These are phyloP conservation scores for Megamerina dolium DNA, from an alignment of 2,888 invertebrate genomes.

Conservation along the genomic window DNA sequence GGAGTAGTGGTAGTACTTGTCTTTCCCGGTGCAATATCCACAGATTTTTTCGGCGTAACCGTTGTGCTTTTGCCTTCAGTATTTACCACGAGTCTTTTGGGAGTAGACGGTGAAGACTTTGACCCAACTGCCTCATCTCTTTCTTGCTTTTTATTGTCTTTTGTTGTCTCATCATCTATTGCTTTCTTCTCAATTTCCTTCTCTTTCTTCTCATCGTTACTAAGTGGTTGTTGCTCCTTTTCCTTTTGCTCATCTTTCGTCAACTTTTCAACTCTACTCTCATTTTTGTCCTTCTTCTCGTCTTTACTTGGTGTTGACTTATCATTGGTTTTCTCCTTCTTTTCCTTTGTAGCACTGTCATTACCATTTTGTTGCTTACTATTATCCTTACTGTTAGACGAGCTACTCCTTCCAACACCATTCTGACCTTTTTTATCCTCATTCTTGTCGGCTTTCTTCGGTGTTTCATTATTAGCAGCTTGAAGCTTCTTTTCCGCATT, in stretches of 20 bases:
- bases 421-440: slow-evolving; percentile 36
- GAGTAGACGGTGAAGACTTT: slow-evolving; percentile 5
- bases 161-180: background rate
- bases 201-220: slow-evolving; percentile 17
- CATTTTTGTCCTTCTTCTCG: slow-evolving; percentile 19
- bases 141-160: slow-evolving; percentile 6
- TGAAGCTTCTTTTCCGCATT: slow-evolving; percentile 14
- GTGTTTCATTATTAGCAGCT: slow-evolving; percentile 16
- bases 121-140: slow-evolving; percentile 4
- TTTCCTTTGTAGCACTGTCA: slow-evolving; percentile 15
- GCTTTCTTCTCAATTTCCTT: slow-evolving; percentile 14
- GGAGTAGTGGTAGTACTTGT: background rate
- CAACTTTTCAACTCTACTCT: slow-evolving; percentile 11
- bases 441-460: slow-evolving; percentile 20
- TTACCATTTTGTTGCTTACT: slow-evolving; percentile 20
- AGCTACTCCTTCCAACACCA: slow-evolving; percentile 31
- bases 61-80: slow-evolving; percentile 6
- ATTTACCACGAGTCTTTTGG: slow-evolving; percentile 2
- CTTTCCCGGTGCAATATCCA: background rate
- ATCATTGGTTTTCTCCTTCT: slow-evolving; percentile 16
- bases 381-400: slow-evolving; percentile 19
- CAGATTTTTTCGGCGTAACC: slow-evolving; percentile 7
- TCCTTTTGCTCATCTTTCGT: slow-evolving; percentile 14
- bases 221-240: slow-evolving; percentile 10
- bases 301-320: no score